Evolutionary conservation across 1,140 invertebrate genomes (phyloP), one percentile per base, ranked within the genome.

Genomic region (Macrobrachium rosenbergii): DNA sequence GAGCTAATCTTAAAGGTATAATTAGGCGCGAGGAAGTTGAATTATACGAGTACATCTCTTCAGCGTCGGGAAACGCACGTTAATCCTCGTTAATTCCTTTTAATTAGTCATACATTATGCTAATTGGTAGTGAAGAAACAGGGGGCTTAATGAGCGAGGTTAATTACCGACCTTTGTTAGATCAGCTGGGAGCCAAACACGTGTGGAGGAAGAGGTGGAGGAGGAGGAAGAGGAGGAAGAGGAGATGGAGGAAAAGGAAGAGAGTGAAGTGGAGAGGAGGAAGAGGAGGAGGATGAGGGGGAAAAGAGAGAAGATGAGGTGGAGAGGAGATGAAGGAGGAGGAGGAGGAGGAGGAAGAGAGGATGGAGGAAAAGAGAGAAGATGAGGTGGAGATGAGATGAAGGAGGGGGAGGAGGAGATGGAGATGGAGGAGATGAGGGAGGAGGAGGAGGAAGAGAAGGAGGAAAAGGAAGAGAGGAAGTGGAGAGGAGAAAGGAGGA

Each of bases 81-180:
- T 82, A 82, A 82, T 82, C 64, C 63, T n/a, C 21, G 63, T 69
- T 67, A 82, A 82, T 82, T 64, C 67, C 37, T 82, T 69, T 69
- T 82, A 82, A 82, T 82, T 82, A 82, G 81, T 82, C 81, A 82
- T 82, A 82, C 81, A 82, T 82, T 82, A 82, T 82, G 81, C 58
- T 82, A 82, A 82, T 82, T 82, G 81, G 81, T 72, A 63, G 37
- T 63, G n/a, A 67, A 82, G 81, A 82, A 82, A 58, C 81, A 72
- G 81, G 81, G 63, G 81, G 81, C 63, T 72, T 82, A 72, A 82
- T 82, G 60, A 69, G 17, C 63, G 64, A 58, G 63, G 81, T 82
- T 81, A 82, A 82, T 82, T 82, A 82, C 63, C 17, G 45, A 37
- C 37, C 67, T 72, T 72, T 72, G 67, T 72, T 72, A 72, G 67